Base-by-base conservation (phyloP, 2,888 invertebrate genomes). In the Meteorus cinctellus region DNA sequence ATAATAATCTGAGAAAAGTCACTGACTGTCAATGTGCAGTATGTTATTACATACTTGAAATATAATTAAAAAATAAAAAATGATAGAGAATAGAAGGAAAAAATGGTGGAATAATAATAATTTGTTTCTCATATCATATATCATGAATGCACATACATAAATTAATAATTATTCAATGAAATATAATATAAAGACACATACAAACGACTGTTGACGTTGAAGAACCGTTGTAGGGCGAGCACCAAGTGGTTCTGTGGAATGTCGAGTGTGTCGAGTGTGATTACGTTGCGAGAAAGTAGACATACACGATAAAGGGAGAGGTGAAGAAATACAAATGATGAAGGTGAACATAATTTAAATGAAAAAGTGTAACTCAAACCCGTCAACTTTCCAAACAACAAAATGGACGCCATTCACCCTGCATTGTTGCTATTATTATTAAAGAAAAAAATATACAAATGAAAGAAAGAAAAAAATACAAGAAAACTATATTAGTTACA, bases 261-360 rank as follows among this genome's bases (percentile, higher is more conserved):
- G 69, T 69, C 59, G 60, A 71, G 45, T 45, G 45, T 45, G 45
- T 59, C 60, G 68, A 72, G 76, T 72, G 72, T 69, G 72, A 76
- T 76, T 27, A 66, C 16, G 55, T 63, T 51, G 34, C 69, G 72
- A 76, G 76, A 76, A 76, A 76, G 76, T 72, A 71, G n/a, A 62
- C 66, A 34, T 8, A 14, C 65, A 51, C 27, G 27, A 41, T 34
- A 19, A 62, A 41, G 69, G 60, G 41, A 55, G 19, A 74, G 65
- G 51, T 29, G 16, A 41, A 59, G 36, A 45, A 62, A 67, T 27
- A 45, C 10, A 63, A 14, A 62, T 45, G 36, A 60, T 24, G 55
- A 69, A 29, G 19, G 65, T 24, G n/a, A 65, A 65, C 4, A 19
- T 19, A 19, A n/a, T 48, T 19, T 6, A 19, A 19, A 19, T n/a